Base-by-base conservation (phyloP, 2,888 invertebrate genomes). In the Leucophenga montana region DNA sequence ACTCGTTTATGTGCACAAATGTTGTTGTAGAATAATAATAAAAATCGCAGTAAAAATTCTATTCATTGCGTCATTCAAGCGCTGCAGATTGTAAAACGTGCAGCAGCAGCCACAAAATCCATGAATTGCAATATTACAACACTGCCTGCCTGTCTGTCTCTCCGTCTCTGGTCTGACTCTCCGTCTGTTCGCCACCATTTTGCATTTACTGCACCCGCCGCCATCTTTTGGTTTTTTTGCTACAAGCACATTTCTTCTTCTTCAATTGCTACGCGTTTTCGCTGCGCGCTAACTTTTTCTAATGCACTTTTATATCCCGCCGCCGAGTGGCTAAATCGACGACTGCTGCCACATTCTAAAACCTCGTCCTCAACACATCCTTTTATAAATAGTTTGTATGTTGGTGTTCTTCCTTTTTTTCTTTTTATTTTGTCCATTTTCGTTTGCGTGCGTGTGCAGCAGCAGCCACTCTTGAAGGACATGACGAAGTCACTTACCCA, bases 401-500 rank as follows among this genome's bases (percentile, higher is more conserved):
- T n/a, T 65, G 22, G n/a, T 16, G n/a, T 22, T 27, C 27, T 53
- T n/a, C 53, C 9, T 50, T 50, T 66, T 31, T 3, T 44, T 20
- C 11, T n/a, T 56, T 39, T 46, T 18, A 14, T 20, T 56, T 4
- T 56, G 59, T 46, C 31, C 39, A 50, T 22, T 31, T 59, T 16
- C 20, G 62, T 48, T 46, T 48, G 46, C 27, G 31, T 59, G 16
- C n/a, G 33, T 33, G n/a, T 39, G 61, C 13, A 33, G 14, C 8
- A 6, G 33, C n/a, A n/a, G n/a, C n/a, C n/a, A 3, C 27, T 27
- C 27, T 27, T 27, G 22, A 14, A 31, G 27, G 5, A 22, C n/a
- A n/a, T n/a, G 27, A 31, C 3, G 14, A 57, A 20, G n/a, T 31
- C 31, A 88, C 92, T 91, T 90, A 96, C 97, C 97, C 97, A 69